A percentile compares a stretch with the other conserved stretches of the same genome.
Evolutionary conservation across 2,797 vertebrate species (phyloP).

Genomic region (Macroramphosus scolopax): DNA sequence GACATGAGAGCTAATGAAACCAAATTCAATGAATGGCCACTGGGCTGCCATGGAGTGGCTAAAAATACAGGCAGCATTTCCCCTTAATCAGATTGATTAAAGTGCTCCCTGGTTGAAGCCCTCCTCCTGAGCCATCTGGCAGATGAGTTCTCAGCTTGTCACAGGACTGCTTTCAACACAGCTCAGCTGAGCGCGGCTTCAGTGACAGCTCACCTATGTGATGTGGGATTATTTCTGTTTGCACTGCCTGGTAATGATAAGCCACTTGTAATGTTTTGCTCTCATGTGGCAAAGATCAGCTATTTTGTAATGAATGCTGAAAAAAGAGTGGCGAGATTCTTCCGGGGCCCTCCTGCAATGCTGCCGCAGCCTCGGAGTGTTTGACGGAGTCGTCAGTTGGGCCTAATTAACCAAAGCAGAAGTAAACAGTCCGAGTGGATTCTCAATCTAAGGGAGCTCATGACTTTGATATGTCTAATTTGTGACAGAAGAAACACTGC

Average conservation of each 20-base stretch:
- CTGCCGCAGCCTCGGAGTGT: background rate
- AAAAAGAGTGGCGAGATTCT: too few species aligned
- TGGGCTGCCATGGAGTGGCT: slow-evolving; percentile 67
- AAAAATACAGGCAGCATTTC: slow-evolving; percentile 80
- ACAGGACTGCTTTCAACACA: slow-evolving; percentile 59
- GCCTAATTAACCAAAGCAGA: too few species aligned
- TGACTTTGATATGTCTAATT: too few species aligned
- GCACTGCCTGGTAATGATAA: background rate
- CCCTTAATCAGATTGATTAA: slow-evolving; percentile 80
- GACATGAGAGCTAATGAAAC: slow-evolving; percentile 66
- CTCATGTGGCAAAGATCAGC: background rate
- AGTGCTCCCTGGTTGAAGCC: slow-evolving; percentile 69
- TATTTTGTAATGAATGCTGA: background rate
- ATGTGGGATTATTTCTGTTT: background rate
- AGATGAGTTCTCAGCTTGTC: slow-evolving; percentile 61
- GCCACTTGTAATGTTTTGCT: slow-evolving; percentile 2
- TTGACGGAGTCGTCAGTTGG: background rate
- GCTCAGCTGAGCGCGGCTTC: slow-evolving; percentile 55
- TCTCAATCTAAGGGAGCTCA: too few species aligned
- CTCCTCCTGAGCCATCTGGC: slow-evolving; percentile 73
- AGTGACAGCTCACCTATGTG: slow-evolving; percentile 27
- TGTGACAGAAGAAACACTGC: too few species aligned
- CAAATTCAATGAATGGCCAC: slow-evolving; percentile 74
- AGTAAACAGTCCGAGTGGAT: too few species aligned
- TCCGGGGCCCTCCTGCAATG: too few species aligned